Evolutionary conservation across 2,797 vertebrate genomes (phyloP).

Genomic region (Sphenopsis melanotis): DNA sequence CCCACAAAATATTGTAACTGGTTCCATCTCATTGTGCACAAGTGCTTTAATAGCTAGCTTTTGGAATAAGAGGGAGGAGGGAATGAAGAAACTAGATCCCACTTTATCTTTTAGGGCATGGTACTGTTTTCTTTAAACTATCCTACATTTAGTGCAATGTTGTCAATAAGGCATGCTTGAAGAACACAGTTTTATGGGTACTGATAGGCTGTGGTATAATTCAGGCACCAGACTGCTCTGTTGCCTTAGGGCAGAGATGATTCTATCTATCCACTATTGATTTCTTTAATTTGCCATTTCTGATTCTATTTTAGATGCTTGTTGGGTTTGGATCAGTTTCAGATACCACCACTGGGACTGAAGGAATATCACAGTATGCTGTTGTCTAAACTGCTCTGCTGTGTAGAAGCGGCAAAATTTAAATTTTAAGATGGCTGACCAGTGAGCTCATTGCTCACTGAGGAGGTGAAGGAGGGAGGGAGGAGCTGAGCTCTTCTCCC

Average conservation of each 20-base stretch:
- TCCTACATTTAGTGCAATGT: background rate
- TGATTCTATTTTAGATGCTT: background rate
- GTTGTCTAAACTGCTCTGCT: background rate
- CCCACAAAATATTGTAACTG: background rate
- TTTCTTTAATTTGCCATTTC: background rate
- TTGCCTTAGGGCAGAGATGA: background rate
- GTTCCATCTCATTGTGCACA: background rate
- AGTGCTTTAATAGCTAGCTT: background rate
- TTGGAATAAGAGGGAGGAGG: background rate
- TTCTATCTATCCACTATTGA: background rate
- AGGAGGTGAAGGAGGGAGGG: background rate
- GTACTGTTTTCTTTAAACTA: background rate
- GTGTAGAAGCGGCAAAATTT: background rate
- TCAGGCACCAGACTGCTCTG: background rate
- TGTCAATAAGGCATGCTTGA: background rate
- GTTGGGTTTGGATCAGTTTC: background rate
- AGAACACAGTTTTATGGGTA: background rate
- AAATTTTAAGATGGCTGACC: background rate
- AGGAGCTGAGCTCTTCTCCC: background rate
- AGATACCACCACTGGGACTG: background rate
- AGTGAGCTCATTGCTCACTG: background rate
- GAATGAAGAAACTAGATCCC: background rate
- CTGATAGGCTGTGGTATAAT: background rate
- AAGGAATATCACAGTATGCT: background rate
- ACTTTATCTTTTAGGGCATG: background rate